Base-by-base conservation (phyloP, 1,140 invertebrate species). In the Bacillus rossius region DNA sequence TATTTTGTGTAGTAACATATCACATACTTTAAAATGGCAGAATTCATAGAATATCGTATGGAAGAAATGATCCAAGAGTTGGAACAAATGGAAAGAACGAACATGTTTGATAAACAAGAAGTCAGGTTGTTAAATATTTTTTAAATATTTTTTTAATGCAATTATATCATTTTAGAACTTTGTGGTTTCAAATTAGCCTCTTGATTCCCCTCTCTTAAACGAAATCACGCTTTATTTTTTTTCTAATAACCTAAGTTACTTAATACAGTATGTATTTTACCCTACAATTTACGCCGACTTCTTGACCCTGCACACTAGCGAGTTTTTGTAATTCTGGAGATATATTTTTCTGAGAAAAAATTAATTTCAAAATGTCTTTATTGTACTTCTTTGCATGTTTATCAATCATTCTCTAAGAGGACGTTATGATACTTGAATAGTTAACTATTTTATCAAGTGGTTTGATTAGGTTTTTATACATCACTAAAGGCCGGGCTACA, bases 11-110 rank as follows among this genome's bases (percentile, higher is more conserved):
- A 10, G 10, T 34, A n/a, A 17, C 34, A 8, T 23, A 50, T 13
- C 16, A 41, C 8, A 40, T 17, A 38, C 1, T 38, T 23, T n/a
- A 19, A 14, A 61, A 90, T 90, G 88, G 87, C 87, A 3, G 87
- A 90, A 74, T 81, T 83, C 72, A 86, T 88, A 14, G 83, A 88
- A 65, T 79, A 84, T 69, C 78, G 81, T 67, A 78, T 85, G 34
- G 86, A 90, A 72, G 79, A 82, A 64, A 85, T 85, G 81, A 79
- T 88, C 65, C 80, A 80, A 57, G 84, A 87, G 67, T 72, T 89
- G 60, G 84, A 88, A 70, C 80, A 85, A 64, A 85, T 89, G 82
- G 77, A 83, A 72, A 78, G 80, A 56, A 79, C 85, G 29, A 77
- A 81, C 64, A 71, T 89, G 37, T 89, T 87, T 65, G 75, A 77